Evolutionary conservation across 2,113 vertebrate species (phyloP).

Genomic region (Alexandromys fortis): DNA sequence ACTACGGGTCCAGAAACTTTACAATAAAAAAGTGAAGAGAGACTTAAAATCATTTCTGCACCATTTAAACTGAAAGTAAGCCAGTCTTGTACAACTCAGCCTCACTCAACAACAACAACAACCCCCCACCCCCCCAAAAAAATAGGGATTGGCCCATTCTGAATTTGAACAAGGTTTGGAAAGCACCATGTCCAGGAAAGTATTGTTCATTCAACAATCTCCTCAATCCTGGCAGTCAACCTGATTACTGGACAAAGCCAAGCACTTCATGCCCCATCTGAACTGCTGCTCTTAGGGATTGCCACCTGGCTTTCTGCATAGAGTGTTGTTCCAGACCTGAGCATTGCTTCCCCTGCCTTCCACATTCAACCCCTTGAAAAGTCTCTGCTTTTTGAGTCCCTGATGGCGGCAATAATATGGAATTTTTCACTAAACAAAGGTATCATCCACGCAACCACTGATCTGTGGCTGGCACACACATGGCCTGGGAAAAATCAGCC

Average conservation of each 20-base stretch:
- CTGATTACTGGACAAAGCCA: background rate
- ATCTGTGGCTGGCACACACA: background rate
- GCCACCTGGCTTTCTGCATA: background rate
- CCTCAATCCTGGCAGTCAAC: background rate
- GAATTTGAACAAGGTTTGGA: too few species aligned
- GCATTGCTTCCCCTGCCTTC: background rate
- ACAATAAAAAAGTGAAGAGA: background rate
- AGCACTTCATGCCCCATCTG: accelerated
- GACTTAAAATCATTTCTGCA: background rate
- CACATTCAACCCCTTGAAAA: background rate
- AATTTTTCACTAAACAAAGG: background rate
- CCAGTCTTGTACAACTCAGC: too few species aligned
- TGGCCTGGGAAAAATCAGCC: background rate
- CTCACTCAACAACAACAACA: background rate
- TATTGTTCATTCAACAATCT: background rate
- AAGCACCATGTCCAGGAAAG: background rate
- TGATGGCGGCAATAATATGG: background rate
- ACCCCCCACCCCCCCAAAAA: too few species aligned
- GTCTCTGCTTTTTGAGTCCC: background rate
- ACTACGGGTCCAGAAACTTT: background rate
- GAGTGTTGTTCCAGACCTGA: background rate
- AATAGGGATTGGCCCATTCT: background rate
- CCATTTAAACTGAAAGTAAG: background rate
- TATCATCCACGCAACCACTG: background rate
- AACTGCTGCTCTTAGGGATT: background rate